A percentile compares a stretch with the other conserved stretches of the same genome.
Evolutionary conservation across 2,113 vertebrate genomes (phyloP).

Genomic region (Larimichthys crocea): DNA sequence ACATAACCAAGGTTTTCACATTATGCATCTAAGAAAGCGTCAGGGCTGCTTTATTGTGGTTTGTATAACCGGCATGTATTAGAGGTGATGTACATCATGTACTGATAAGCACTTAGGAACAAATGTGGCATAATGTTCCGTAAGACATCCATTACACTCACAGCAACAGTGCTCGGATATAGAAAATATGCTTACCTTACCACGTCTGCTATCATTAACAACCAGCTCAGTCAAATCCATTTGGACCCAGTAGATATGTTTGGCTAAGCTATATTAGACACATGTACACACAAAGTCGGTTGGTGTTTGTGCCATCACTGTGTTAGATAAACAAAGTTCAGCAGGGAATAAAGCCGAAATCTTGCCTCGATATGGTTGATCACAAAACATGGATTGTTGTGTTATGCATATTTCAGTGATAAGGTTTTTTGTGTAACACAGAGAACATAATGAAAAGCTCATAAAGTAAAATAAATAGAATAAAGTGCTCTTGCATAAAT

Average conservation of each 20-base stretch:
- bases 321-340: background rate
- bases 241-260: slow-evolving; percentile 20
- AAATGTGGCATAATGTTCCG: slow-evolving; percentile 21
- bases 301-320: background rate
- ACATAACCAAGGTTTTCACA: background rate
- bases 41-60: background rate
- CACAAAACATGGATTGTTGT: background rate
- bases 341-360: background rate
- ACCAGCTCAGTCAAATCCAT: slow-evolving; percentile 7
- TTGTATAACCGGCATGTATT: slow-evolving; percentile 8
- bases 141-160: slow-evolving; percentile 38
- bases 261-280: slow-evolving; percentile 1
- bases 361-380: background rate
- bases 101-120: slow-evolving; percentile 9
- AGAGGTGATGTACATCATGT: background rate
- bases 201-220: slow-evolving; percentile 3
- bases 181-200: slow-evolving; percentile 33
- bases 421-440: background rate
- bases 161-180: slow-evolving; percentile 17
- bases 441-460: background rate
- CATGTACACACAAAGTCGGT: background rate
- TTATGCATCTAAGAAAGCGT: background rate
- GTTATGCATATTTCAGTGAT: background rate
- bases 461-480: background rate
- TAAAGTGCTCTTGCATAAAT: background rate